phyloP scores from a whole-genome alignment of 2,888 invertebrate genomes.

The Steinernema carpocapsae region DNA sequence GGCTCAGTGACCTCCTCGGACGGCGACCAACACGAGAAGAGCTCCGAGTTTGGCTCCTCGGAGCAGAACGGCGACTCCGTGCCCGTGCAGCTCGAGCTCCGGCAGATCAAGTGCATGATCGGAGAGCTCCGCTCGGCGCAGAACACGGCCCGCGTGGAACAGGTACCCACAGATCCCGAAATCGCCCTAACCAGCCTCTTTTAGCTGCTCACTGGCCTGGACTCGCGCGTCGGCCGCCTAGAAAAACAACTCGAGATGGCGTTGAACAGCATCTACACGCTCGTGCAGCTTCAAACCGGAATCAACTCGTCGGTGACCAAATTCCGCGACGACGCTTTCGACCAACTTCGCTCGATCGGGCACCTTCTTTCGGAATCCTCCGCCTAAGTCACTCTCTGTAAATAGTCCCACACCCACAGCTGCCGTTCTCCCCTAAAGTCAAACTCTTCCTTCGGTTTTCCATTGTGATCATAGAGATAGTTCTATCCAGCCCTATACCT shows the following conservation, averaged over 20 bases:
- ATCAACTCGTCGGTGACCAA: slow-evolving; percentile 60
- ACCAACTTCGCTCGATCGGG: slow-evolving; percentile 37
- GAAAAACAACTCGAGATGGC: slow-evolving; percentile 68
- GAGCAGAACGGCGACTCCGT: slow-evolving; percentile 33
- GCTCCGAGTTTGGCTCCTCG: slow-evolving; percentile 26
- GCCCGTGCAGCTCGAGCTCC: slow-evolving; percentile 38
- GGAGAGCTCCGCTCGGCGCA: slow-evolving; percentile 37
- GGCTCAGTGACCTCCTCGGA: slow-evolving; percentile 37
- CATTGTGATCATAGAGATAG: slow-evolving; percentile 15
- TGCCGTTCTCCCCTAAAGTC: slow-evolving; percentile 1
- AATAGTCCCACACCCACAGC: slow-evolving; percentile 2
- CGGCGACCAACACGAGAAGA: slow-evolving; percentile 37
- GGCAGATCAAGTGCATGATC: slow-evolving; percentile 41
- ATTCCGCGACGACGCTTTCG: slow-evolving; percentile 44
- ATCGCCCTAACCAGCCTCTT: slow-evolving; percentile 22
- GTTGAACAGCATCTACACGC: slow-evolving; percentile 61
- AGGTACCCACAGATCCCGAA: slow-evolving; percentile 29
- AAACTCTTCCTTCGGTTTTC: slow-evolving; percentile 15
- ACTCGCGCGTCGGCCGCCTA: slow-evolving; percentile 59
- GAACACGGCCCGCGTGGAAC: slow-evolving; percentile 39
- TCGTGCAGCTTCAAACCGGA: slow-evolving; percentile 68
- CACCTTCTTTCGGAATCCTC: slow-evolving; percentile 27
- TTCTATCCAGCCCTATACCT: slow-evolving; percentile 6
- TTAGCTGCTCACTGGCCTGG: slow-evolving; percentile 51
- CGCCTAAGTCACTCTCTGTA: slow-evolving; percentile 27